A percentile compares a stretch with the other conserved stretches of the same genome.
These are phyloP conservation scores for Acanthococcus lagerstroemiae DNA, from an alignment of 2,888 invertebrate species.

Conservation along the genomic window DNA sequence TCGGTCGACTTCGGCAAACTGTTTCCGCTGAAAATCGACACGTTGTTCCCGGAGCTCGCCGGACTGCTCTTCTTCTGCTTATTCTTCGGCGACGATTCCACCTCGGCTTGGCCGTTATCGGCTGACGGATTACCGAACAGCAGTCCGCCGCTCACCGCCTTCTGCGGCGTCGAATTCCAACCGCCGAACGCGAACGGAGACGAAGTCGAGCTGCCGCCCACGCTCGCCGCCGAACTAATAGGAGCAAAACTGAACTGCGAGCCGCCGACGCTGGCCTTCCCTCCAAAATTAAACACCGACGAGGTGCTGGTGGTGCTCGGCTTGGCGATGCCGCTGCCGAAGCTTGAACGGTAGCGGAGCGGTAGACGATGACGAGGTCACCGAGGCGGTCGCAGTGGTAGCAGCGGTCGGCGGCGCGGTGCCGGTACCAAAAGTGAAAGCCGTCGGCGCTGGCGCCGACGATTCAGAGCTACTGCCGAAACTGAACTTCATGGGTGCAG, in stretches of 20 bases:
- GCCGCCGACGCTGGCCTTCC: too few species aligned
- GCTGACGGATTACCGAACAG: not conserved
- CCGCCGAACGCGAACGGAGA: conserved; percentile 16
- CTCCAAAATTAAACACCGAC: not conserved
- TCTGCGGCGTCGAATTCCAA: not conserved
- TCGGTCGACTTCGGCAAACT: too few species aligned
- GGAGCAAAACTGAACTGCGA: too few species aligned
- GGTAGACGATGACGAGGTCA: not conserved
- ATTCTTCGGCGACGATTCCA: not conserved
- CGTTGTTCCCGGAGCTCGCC: not conserved
- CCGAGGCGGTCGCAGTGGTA: not conserved
- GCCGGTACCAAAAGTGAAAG: conserved; percentile 23
- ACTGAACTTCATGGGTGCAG: not conserved
- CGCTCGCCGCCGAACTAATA: not conserved
- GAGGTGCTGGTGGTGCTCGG: not conserved
- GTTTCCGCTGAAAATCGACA: conserved; percentile 1
- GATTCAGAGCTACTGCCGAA: too few species aligned
- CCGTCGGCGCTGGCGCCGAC: not conserved
- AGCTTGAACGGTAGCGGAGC: too few species aligned
- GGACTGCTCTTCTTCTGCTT: too few species aligned
- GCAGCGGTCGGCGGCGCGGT: not conserved
- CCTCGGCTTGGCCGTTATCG: not conserved
- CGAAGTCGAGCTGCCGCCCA: not conserved
- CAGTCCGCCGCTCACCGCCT: not conserved
- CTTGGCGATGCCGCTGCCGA: too few species aligned